These are phyloP conservation scores for Sander vitreus DNA, from an alignment of 2,113 vertebrate species.

Conservation along the genomic window DNA sequence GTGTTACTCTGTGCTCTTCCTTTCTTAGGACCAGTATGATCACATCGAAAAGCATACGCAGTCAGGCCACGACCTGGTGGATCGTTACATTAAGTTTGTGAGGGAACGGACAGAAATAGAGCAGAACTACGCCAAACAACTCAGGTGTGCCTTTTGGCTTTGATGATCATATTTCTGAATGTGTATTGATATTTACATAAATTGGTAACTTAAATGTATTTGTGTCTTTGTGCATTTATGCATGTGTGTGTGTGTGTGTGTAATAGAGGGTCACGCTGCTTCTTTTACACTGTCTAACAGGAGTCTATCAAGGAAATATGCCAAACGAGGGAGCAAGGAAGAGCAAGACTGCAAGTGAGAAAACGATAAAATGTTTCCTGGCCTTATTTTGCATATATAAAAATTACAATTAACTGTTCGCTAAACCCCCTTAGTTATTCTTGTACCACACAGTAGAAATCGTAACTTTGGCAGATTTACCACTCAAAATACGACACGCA, in stretches of 20 bases:
- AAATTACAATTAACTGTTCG: neutral
- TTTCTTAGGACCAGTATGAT: constrained; percentile 89
- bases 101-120: constrained; percentile 90
- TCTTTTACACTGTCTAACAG: constrained; percentile 53
- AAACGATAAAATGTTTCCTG: neutral
- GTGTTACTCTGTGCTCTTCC: neutral
- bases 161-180: neutral
- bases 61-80: constrained; percentile 88
- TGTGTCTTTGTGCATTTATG: neutral
- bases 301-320: constrained; percentile 79
- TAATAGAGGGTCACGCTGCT: neutral
- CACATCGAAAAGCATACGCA: constrained; percentile 90
- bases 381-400: neutral
- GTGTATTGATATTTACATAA: neutral
- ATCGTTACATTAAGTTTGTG: constrained; percentile 91
- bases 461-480: neutral
- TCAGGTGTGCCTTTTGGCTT: constrained; percentile 76
- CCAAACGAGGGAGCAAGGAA: constrained; percentile 79
- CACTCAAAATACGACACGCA: neutral
- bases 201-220: neutral
- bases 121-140: constrained; percentile 88
- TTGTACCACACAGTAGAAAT: neutral
- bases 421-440: neutral
- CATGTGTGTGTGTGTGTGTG: neutral
- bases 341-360: constrained; percentile 85